Evolutionary conservation across 2,888 invertebrate species (phyloP), one percentile per base, ranked within the genome.

Genomic region (Standfussiana lucernea): DNA sequence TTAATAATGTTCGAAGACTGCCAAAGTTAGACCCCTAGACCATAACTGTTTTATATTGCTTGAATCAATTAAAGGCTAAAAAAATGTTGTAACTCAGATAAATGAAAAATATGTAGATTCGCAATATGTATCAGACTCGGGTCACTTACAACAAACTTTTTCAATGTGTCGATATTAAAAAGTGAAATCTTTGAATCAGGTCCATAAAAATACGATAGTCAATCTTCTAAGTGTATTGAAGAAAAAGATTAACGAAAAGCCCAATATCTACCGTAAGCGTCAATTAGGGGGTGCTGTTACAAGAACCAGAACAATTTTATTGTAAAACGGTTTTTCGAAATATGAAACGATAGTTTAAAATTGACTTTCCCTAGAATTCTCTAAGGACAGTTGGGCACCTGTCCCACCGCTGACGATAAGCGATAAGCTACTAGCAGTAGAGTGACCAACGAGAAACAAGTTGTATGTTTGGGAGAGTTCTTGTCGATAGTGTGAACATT

Each of bases 21-120:
- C 45, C 45, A 67, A 37, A 72, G 67, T 35, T 72, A 64, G 45
- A 35, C 21, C 32, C 18, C 45, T 71, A 45, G 45, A 66, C 66
- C 32, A 40, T 37, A 50, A 24, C 69, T 40, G 35, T 68, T 37
- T 37, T 24, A 37, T 50, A 53, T 71, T 72, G 37, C 15, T 68
- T 47, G 1, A 68, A 28, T 1, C 21, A n/a, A 18, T 2, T 67
- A 15, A 71, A 67, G 47, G 21, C n/a, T n/a, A n/a, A n/a, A 42
- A 42, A 42, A 45, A 47, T 28, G 13, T 24, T 71, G n/a, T 6
- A 53, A 4, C 24, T 56, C 35, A 28, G 50, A 40, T 50, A 7
- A n/a, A 72, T 7, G 8, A n/a, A 2, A 56, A 28, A 45, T 40
- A n/a, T n/a, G n/a, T n/a, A 37, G n/a, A 69, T 72, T 45, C 0